A percentile compares a stretch with the other conserved stretches of the same genome.
Evolutionary conservation across 2,113 vertebrate species (phyloP).

Genomic region (Mormyrus iriodes): DNA sequence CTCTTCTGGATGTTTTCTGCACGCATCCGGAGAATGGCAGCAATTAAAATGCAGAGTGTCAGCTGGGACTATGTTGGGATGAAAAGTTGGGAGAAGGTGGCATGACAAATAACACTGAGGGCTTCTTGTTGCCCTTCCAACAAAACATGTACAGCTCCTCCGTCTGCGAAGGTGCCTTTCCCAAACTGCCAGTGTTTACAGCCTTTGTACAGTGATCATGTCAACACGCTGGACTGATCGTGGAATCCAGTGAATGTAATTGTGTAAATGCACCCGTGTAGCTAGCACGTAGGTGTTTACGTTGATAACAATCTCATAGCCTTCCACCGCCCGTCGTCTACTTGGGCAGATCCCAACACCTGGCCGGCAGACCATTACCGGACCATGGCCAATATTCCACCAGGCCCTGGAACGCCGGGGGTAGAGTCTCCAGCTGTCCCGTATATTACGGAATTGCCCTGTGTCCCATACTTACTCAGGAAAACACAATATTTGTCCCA

Average conservation of each 20-base stretch:
- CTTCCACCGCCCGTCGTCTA: not conserved
- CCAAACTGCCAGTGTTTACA: not conserved
- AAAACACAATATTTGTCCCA: not conserved
- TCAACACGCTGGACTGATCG: not conserved
- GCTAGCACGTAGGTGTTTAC: not conserved
- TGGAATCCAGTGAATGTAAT: not conserved
- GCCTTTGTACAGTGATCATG: not conserved
- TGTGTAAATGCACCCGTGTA: not conserved
- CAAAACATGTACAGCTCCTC: not conserved
- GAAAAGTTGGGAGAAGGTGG: slow-evolving; percentile 2
- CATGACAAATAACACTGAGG: not conserved
- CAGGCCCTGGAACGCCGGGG: too few relatives aligned
- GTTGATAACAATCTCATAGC: not conserved
- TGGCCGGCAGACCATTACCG: not conserved
- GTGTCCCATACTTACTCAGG: not conserved
- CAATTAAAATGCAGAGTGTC: slow-evolving; percentile 22
- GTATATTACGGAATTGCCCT: not conserved
- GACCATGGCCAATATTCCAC: not conserved
- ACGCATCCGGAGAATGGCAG: not conserved
- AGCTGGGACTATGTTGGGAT: not conserved
- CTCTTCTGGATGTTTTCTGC: not conserved
- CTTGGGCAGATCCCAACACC: not conserved
- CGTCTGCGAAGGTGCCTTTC: not conserved
- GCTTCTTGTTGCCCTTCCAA: not conserved
- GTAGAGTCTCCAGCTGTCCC: not conserved